Evolutionary conservation across 2,888 invertebrate genomes (phyloP).

Genomic region (Tryphoninae sp.): DNA sequence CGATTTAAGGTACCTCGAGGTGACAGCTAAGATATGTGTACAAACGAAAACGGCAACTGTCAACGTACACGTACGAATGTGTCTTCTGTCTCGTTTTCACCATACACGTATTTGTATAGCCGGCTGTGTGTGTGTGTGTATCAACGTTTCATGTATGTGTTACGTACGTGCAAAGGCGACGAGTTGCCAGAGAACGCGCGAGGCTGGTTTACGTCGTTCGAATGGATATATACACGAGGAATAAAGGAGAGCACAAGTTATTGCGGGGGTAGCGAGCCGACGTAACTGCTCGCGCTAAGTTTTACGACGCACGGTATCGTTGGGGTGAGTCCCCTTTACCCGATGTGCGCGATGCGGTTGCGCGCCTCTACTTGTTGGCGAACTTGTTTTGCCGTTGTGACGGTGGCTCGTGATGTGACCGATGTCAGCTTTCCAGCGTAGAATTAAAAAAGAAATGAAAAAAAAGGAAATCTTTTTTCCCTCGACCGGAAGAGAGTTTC

Average conservation of each 20-base stretch:
- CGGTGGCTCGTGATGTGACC: not conserved
- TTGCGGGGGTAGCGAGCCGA: slow-evolving; percentile 67
- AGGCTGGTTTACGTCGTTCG: slow-evolving; percentile 70
- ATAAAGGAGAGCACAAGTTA: slow-evolving; percentile 74
- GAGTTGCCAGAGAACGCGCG: slow-evolving; percentile 23
- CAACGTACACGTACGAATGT: not conserved
- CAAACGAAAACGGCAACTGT: not conserved
- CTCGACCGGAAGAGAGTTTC: slow-evolving; percentile 57
- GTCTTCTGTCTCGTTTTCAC: not conserved
- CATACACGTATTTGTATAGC: not conserved
- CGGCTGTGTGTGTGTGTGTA: not conserved
- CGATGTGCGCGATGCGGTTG: slow-evolving; percentile 23
- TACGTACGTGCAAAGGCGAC: not conserved
- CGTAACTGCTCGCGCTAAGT: slow-evolving; percentile 70
- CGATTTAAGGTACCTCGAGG: slow-evolving; percentile 25
- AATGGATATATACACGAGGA: slow-evolving; percentile 65
- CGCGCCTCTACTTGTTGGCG: not conserved
- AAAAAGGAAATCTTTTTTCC: not conserved
- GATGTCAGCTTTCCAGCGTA: not conserved
- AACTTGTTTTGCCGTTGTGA: slow-evolving; percentile 11
- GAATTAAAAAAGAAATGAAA: slow-evolving; percentile 25
- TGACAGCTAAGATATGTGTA: not conserved
- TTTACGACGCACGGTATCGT: slow-evolving; percentile 71
- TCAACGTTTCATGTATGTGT: slow-evolving; percentile 13
- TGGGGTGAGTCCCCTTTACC: slow-evolving; percentile 55